Base-by-base conservation (phyloP, 1,140 invertebrate genomes). In the Berghia stephanieae region DNA sequence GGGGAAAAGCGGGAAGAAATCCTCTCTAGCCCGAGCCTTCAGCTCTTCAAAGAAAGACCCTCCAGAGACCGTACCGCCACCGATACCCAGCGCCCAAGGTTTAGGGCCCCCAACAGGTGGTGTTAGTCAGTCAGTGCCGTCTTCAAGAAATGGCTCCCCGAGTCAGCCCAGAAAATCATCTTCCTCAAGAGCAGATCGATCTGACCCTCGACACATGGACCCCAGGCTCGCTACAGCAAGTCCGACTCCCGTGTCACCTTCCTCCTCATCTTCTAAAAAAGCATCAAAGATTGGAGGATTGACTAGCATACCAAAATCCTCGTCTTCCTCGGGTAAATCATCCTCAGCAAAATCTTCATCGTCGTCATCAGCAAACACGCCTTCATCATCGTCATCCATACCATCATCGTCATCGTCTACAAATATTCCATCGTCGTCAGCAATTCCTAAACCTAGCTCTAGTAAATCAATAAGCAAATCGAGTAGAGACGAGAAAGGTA, bases 251-350 rank as follows among this genome's bases (percentile, higher is more conserved):
- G n/a, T n/a, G n/a, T n/a, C n/a, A n/a, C n/a, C n/a, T n/a, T n/a
- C n/a, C n/a, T n/a, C 74, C 8, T 49, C 74, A 3, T 73, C 71
- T 3, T 81, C 83, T 42, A 83, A 80, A 44, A 86, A 83, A 42
- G 77, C 79, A 52, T 81, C 85, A 52, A 87, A 87, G 80, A 80
- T 86, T 27, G 84, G 83, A 27, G 86, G 82, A 68, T 80, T 86
- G 63, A 86, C 86, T 68, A 84, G 76, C 10, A 81, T 79, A 57
- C 76, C 80, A 40, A 84, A 84, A 79, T 81, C 83, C 27, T 80
- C 80, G 31, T 71, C 77, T 6, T 60, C 79, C 34, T 74, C 75
- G 68, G 63, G 72, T 38, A 77, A 78, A 73, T 78, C 77, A 18
- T 78, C 76, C n/a, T 43, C 38, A 42, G 40, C 77, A 43, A 75